Base-by-base conservation (phyloP, 2,888 invertebrate species). In the Rambutsinella grinnellia region DNA sequence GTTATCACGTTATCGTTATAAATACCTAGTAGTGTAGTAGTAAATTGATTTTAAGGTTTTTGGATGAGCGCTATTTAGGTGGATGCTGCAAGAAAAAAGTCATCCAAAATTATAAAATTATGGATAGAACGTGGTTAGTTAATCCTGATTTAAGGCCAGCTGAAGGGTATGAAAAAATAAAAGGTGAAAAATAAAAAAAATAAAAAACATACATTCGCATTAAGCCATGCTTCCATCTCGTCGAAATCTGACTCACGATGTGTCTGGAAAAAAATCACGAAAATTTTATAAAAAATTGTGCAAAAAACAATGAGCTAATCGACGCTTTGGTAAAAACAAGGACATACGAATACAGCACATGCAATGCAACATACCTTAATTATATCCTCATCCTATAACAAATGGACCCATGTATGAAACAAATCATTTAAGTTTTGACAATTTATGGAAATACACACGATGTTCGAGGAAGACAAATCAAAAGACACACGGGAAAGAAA, bases 141-240 rank as follows among this genome's bases (percentile, higher is more conserved):
- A n/a, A n/a, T n/a, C n/a, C n/a, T n/a, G n/a, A n/a, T n/a, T n/a
- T n/a, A n/a, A n/a, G n/a, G n/a, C n/a, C n/a, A n/a, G n/a, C n/a
- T n/a, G n/a, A n/a, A n/a, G n/a, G n/a, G n/a, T 36, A 36, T n/a
- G 36, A 36, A 24, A 51, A 3, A 65, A 44, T 65, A 21, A 49
- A 53, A 46, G n/a, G 24, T 58, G 26, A 54, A 28, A 28, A 56
- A 61, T 27, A 62, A 67, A 62, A 57, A 62, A 72, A 62, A 72
- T 57, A 15, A 53, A 75, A 65, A 51, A 91, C 92, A 91, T 90
- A 91, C 94, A 92, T 90, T 93, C 90, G 90, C 90, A 85, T 93
- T 92, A 87, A 97, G 91, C 96, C 96, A 96, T 88, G 94, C 94
- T 86, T 95, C 94, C 90, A 96, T 96, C 89, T 96, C 96, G 89